Evolutionary conservation across 1,140 invertebrate species (phyloP).

Genomic region (Lordiphosa clarofinis): DNA sequence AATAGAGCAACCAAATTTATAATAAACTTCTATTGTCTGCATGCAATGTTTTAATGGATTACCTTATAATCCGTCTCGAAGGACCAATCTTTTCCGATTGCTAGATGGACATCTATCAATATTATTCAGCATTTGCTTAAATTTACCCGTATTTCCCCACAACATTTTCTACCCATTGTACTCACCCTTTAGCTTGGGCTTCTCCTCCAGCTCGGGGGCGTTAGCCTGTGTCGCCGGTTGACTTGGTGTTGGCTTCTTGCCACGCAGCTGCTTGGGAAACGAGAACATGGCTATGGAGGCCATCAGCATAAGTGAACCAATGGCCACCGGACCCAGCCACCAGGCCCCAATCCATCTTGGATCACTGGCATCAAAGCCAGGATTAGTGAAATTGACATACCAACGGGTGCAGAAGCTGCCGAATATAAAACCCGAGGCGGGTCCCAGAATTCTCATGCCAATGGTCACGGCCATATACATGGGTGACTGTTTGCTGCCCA

Average conservation of each 20-base stretch:
- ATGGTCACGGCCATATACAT: slow-evolving; percentile 96
- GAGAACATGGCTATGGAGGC: slow-evolving; percentile 93
- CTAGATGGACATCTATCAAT: too few relatives aligned
- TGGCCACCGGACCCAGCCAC: slow-evolving; percentile 92
- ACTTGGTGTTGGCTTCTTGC: slow-evolving; percentile 49
- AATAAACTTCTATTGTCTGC: too few relatives aligned
- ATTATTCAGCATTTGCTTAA: too few relatives aligned
- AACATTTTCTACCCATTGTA: not conserved
- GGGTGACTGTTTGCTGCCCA: slow-evolving; percentile 94
- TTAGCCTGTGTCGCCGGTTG: slow-evolving; percentile 12
- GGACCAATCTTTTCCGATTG: too few relatives aligned
- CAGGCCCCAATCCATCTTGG: slow-evolving; percentile 95
- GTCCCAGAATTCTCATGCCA: slow-evolving; percentile 93
- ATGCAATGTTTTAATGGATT: too few relatives aligned
- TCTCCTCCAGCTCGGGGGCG: slow-evolving; percentile 51
- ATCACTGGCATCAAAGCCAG: slow-evolving; percentile 89
- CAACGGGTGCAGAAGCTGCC: slow-evolving; percentile 94
- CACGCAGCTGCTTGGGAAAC: slow-evolving; percentile 86
- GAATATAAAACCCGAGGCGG: slow-evolving; percentile 93
- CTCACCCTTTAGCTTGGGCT: slow-evolving; percentile 68
- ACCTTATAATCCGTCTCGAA: too few relatives aligned
- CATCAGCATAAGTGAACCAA: slow-evolving; percentile 88
- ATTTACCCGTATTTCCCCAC: too few relatives aligned
- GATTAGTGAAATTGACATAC: slow-evolving; percentile 90
- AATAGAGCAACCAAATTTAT: too few relatives aligned